phyloP scores from a whole-genome alignment of 2,888 invertebrate genomes.

The Lysandra coridon region DNA sequence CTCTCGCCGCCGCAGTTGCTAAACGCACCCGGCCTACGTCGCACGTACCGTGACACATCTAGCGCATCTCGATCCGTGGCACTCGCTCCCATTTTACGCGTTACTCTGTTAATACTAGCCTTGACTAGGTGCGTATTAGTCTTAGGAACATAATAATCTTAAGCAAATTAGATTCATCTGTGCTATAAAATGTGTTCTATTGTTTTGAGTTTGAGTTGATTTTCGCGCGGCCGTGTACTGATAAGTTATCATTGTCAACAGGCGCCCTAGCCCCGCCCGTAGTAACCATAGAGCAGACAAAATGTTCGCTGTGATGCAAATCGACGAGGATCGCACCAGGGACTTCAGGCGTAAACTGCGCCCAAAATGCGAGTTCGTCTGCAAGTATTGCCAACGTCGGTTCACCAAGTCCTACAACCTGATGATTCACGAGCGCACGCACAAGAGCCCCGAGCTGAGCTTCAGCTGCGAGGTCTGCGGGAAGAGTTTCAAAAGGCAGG shows the following conservation, averaged over 20 bases:
- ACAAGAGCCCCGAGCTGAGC: conserved; percentile 97
- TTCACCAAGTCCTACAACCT: conserved; percentile 99
- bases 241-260: conserved; percentile 69
- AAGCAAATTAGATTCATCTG: conserved; percentile 39
- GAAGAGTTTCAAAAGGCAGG: conserved; percentile 98
- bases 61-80: conserved; percentile 51
- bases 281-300: conserved; percentile 79
- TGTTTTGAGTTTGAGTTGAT: conserved; percentile 25
- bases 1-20: conserved; percentile 73
- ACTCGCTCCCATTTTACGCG: conserved; percentile 27
- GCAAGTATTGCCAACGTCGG: conserved; percentile 97
- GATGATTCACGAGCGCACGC: conserved; percentile 98
- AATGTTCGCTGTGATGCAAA: conserved; percentile 95
- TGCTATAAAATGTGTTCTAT: conserved; percentile 31
- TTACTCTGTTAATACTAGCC: not conserved
- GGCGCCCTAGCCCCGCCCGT: conserved; percentile 77
- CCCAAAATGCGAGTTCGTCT: conserved; percentile 98
- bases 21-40: conserved; percentile 75
- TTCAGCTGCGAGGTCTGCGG: conserved; percentile 99
- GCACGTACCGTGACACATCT: conserved; percentile 72
- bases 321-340: conserved; percentile 92
- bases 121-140: conserved; percentile 26
- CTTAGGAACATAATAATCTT: not conserved
- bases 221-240: conserved; percentile 45
- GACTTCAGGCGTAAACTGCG: conserved; percentile 94